Percentiles rank a stretch among this genome's conserved stretches.
Conservation (phyloP, 2,113 vertebrate genomes). For the Columbina picui region DNA sequence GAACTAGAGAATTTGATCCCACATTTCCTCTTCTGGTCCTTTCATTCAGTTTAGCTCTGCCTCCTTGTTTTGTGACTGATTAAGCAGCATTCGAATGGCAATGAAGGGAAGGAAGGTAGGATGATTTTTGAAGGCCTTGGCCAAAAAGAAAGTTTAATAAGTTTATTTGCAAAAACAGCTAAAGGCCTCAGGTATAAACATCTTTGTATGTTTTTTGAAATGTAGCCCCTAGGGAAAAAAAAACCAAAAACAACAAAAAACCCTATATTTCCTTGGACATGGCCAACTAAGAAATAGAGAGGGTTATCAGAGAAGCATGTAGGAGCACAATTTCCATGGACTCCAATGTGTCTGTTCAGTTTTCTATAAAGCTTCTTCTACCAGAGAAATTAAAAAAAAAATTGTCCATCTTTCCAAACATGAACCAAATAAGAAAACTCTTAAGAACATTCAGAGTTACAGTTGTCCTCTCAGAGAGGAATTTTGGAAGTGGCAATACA, state of each 20-base stretch:
- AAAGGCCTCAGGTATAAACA: not conserved
- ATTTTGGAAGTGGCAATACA: not conserved
- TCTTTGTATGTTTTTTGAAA: not conserved
- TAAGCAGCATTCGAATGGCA: conserved; percentile 10
- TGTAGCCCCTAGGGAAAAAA: fast-evolving
- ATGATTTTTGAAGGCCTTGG: not conserved
- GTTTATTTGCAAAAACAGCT: not conserved
- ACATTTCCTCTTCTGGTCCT: conserved; percentile 33
- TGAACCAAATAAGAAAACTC: not conserved
- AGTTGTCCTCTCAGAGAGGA: not conserved
- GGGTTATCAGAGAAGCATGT: not conserved
- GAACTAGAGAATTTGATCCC: conserved; percentile 47
- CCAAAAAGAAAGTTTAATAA: not conserved
- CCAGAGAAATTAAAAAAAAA: not conserved
- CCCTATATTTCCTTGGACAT: not conserved
- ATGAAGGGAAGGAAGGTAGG: not conserved
- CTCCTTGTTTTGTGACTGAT: not conserved
- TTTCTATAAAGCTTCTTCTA: not conserved
- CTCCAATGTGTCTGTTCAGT: not conserved
- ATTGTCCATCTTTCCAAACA: not conserved
- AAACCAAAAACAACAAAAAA: not conserved
- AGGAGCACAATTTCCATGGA: not conserved
- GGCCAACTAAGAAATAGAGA: not conserved
- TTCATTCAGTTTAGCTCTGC: conserved; percentile 22
- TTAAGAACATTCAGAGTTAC: not conserved